Evolutionary conservation across 2,888 invertebrate genomes (phyloP), one percentile per base, ranked within the genome.

Genomic region (Oxystoma pomonae): DNA sequence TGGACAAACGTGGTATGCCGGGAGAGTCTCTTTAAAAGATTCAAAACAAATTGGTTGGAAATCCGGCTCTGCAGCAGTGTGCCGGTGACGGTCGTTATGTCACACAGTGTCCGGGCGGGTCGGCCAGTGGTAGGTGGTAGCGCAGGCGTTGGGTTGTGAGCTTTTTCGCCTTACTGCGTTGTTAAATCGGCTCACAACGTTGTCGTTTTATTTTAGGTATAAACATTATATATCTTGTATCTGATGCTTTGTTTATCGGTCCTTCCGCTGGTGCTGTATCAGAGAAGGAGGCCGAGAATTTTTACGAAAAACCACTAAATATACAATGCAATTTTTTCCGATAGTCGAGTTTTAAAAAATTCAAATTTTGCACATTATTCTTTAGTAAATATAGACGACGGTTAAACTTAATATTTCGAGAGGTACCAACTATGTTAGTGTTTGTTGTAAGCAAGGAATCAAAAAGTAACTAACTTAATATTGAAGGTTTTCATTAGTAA

Each of bases 211-310:
- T 17, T 59, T 18, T 60, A 49, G 21, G 17, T 57, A 12, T 20
- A 19, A 12, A 9, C 16, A 57, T n/a, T 60, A 16, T 55, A 19
- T 55, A 55, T 60, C 5, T 60, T 1, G 12, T 57, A 60, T 57
- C 51, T 59, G 16, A 50, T 61, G 65, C 85, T 65, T 63, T 35
- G 60, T 60, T 61, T 53, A 16, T 65, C 86, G 86, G 85, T 75
- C 89, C 89, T 89, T 89, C 89, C 87, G 89, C 89, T 87, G 87
- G 85, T 89, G 89, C 89, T 89, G 89, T 89, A 89, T 85, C 83
- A 85, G 89, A 90, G 89, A 89, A 89, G 89, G 89, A 88, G 87
- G 87, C 89, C 83, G 86, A 83, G 83, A 55, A 16, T 55, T 60
- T 50, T 53, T 57, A 49, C 35, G 16, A 77, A 77, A 78, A 79